Evolutionary conservation across 2,888 invertebrate species (phyloP).

Genomic region (Cotesia congregata): DNA sequence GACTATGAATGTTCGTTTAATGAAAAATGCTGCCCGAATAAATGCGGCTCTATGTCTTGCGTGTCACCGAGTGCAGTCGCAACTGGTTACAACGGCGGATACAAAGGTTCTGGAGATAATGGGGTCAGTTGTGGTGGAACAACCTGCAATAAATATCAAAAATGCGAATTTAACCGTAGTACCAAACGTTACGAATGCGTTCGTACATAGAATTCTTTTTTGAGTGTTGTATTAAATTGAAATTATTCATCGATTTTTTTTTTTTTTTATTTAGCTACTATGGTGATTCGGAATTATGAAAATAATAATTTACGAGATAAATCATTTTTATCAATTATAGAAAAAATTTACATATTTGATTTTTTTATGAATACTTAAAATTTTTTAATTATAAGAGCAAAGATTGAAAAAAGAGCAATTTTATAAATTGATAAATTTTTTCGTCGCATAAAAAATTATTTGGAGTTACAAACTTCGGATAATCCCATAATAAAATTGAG

Average conservation of each 20-base stretch:
- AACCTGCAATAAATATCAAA: conserved; percentile 79
- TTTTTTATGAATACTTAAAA: too few relatives aligned
- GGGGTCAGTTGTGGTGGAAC: conserved; percentile 78
- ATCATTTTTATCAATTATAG: too few relatives aligned
- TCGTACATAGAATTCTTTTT: conserved; percentile 68
- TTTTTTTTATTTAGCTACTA: too few relatives aligned
- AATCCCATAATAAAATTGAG: too few relatives aligned
- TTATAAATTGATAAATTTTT: too few relatives aligned
- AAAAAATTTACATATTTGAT: too few relatives aligned
- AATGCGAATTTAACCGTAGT: conserved; percentile 77
- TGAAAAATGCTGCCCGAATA: conserved; percentile 80
- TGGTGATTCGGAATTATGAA: too few relatives aligned
- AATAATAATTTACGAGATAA: too few relatives aligned
- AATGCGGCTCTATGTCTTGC: conserved; percentile 80
- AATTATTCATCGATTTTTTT: not conserved
- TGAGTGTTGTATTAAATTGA: not conserved
- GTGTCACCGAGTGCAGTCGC: conserved; percentile 69
- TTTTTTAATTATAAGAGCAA: too few relatives aligned
- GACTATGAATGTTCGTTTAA: conserved; percentile 79
- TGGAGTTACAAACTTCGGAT: too few relatives aligned
- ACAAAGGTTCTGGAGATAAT: conserved; percentile 69
- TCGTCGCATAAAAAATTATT: too few relatives aligned
- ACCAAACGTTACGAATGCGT: conserved; percentile 80
- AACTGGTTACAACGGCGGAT: conserved; percentile 62
- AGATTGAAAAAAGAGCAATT: too few relatives aligned